Base-by-base conservation (phyloP, 2,888 invertebrate species). In the Brachyopa scutellaris region DNA sequence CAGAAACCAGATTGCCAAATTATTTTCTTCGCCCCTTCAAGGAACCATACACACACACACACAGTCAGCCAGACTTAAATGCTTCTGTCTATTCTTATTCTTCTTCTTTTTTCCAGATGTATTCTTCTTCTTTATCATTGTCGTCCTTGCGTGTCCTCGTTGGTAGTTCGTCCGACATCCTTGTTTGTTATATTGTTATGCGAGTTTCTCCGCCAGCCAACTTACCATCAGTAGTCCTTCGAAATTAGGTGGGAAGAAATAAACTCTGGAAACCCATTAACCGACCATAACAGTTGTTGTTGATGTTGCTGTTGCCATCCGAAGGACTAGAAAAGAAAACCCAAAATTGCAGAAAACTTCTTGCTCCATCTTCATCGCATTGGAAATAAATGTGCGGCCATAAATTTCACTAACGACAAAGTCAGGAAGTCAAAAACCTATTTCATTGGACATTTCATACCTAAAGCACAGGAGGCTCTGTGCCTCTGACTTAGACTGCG, bases 401-500 rank as follows among this genome's bases (percentile, higher is more conserved):
- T 82, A 82, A 82, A 82, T 82, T 70, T 82, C 47, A 42, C 70
- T 77, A 77, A 82, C 82, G 77, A 77, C 77, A 70, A 77, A 82
- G 82, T 82, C 82, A 76, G 82, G 82, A 82, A 82, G 70, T 77
- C 70, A 77, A 70, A 80, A 76, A 47, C 70, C 82, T 70, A 77
- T 82, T 70, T 66, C 66, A 76, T 82, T 77, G 70, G 66, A 66
- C 76, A 66, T 70, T 82, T 76, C 70, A 77, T 64, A 59, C 11
- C 36, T n/a, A n/a, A n/a, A n/a, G 62, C 62, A 57, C 36, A 45
- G 26, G 33, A 51, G 61, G 33, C 17, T 11, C 29, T 31, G n/a
- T n/a, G n/a, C n/a, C 26, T 29, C 4, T 47, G 19, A n/a, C n/a
- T n/a, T n/a, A n/a, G n/a, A n/a, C n/a, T n/a, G n/a, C n/a, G n/a